phyloP scores from a whole-genome alignment of 2,797 vertebrate genomes.

The Scyliorhinus canicula region DNA sequence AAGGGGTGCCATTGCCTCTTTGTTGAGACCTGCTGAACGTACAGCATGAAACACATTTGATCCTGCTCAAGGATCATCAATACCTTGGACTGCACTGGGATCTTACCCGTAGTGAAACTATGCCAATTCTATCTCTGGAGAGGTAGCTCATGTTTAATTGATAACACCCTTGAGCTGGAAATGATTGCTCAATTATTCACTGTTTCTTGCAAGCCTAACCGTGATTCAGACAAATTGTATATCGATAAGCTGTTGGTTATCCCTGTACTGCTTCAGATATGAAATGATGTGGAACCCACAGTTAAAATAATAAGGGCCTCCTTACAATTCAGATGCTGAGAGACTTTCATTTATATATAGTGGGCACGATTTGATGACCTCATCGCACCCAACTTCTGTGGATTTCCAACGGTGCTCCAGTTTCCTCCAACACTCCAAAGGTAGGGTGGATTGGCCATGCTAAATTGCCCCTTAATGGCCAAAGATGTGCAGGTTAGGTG shows the following conservation, averaged over 20 bases:
- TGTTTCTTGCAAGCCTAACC: background rate
- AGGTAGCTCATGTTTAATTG: conserved; percentile 17
- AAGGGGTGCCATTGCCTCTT: too few species aligned
- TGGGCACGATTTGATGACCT: too few species aligned
- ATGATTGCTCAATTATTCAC: background rate
- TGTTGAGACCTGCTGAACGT: too few species aligned
- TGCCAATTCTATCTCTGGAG: background rate
- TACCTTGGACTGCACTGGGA: background rate
- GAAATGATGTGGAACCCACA: background rate
- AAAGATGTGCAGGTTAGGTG: too few species aligned
- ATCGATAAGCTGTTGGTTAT: background rate
- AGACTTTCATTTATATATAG: background rate
- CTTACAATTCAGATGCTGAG: background rate
- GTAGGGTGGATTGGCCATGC: too few species aligned
- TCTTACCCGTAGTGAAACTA: background rate
- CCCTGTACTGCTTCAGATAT: background rate
- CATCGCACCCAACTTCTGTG: too few species aligned
- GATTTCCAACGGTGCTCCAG: too few species aligned
- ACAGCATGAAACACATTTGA: too few species aligned
- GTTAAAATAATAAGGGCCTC: background rate
- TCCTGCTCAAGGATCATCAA: background rate
- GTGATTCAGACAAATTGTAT: background rate
- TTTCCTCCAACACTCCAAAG: too few species aligned
- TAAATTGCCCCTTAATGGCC: too few species aligned
- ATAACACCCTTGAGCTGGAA: background rate